A percentile compares a stretch with the other conserved stretches of the same genome.
Evolutionary conservation across 1,140 invertebrate genomes (phyloP).

Genomic region (Telenomus remus): DNA sequence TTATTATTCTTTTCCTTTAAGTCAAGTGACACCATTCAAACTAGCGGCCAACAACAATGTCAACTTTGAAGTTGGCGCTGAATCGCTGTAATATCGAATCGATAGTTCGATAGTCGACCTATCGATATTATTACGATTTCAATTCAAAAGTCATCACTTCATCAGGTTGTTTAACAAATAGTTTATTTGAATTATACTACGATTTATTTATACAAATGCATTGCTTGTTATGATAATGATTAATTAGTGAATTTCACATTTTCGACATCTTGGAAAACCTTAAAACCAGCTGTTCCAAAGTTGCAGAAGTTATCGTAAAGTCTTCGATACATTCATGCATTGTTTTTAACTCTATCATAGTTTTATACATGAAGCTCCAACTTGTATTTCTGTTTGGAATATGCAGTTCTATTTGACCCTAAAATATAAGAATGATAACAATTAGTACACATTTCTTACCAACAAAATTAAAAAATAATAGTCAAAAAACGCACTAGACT

Average conservation of each 20-base stretch:
- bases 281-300: constrained; percentile 9
- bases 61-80: constrained; percentile 20
- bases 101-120: no score
- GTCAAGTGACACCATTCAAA: neutral
- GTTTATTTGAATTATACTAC: no score
- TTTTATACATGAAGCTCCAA: neutral
- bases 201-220: no score
- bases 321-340: constrained; percentile 3
- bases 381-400: neutral
- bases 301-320: constrained; percentile 11
- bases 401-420: neutral
- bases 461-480: no score
- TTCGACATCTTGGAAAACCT: no score
- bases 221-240: no score
- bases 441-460: no score
- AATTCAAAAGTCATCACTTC: no score
- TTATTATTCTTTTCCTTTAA: neutral
- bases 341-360: neutral
- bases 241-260: no score
- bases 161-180: no score
- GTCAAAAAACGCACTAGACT: constrained; percentile 3
- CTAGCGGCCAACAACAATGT: constrained; percentile 14
- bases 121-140: no score
- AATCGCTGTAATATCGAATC: no score
- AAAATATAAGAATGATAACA: neutral